Base-by-base conservation (phyloP, 2,797 vertebrate species). In the Phalanger gymnotis region DNA sequence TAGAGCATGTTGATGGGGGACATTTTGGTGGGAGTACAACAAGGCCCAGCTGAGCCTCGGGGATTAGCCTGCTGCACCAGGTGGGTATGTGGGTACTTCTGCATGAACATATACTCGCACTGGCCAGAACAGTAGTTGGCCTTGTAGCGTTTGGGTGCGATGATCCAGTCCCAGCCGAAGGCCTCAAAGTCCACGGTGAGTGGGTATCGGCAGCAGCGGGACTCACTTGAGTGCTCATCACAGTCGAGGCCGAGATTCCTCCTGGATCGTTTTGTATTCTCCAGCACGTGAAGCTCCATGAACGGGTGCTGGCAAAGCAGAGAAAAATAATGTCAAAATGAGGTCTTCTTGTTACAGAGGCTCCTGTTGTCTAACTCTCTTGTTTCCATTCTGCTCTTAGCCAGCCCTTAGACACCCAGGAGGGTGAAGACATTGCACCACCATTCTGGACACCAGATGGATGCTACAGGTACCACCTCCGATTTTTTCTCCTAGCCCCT, bases 41-140 rank as follows among this genome's bases (percentile, higher is more conserved):
- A 99, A 95, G 99, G 99, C 95, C 99, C 99, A 0, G 99, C 99
- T 0, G 99, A 99, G 98, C 99, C 99, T 90, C 99, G 98, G 5
- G 99, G 99, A 97, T 99, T 99, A 90, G 99, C 99, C 94, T 99
- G 99, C 96, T 99, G 99, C 98, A 99, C 99, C 98, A 99, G 98
- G 98, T 99, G 99, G 96, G 99, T 99, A 98, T 99, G 99, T 0
- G 99, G 99, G 97, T 99, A 99, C 98, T 99, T 99, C 99, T 99
- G 99, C 99, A 99, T 99, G 98, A 99, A 99, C 99, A 99, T 99
- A 98, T 99, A 99, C 98, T 99, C 99, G 98, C 99, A 99, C 98
- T 99, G 99, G 98, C 99, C 99, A 6, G 99, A 99, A 98, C 99
- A 99, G 98, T 99, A 99, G 99, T 99, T 99, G 98, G 99, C 99